Conservation (phyloP, 2,888 invertebrate genomes). For the Parelbella ahira region DNA sequence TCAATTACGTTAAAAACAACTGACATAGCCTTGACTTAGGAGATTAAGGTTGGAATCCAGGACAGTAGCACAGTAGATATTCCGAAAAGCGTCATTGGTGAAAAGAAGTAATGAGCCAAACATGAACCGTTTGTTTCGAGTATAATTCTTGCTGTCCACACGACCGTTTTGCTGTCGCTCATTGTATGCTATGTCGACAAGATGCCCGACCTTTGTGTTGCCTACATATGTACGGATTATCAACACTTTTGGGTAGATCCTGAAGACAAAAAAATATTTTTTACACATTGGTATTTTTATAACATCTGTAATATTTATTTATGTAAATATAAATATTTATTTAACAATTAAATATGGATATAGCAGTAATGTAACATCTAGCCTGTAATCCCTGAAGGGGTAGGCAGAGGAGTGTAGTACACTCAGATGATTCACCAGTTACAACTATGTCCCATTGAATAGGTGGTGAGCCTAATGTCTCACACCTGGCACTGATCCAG, state of each 20-base stretch:
- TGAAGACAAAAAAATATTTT: constrained; percentile 38
- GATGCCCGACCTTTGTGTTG: constrained; percentile 64
- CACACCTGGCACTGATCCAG: no score
- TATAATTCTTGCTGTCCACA: constrained; percentile 44
- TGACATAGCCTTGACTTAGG: constrained; percentile 78
- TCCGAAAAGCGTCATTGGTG: constrained; percentile 84
- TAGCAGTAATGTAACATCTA: no score
- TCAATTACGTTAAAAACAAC: constrained; percentile 40
- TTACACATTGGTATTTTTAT: no score
- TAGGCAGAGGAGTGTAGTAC: no score
- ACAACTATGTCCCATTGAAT: no score
- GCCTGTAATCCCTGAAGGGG: no score
- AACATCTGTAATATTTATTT: no score
- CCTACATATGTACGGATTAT: constrained; percentile 58
- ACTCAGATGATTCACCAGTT: no score
- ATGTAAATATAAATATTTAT: no score
- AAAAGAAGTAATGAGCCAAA: constrained; percentile 87
- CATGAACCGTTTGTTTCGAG: constrained; percentile 80
- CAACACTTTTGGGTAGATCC: constrained; percentile 70
- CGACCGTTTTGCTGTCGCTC: constrained; percentile 41
- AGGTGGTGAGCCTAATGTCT: no score
- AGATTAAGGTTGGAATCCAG: constrained; percentile 66
- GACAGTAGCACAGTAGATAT: constrained; percentile 85
- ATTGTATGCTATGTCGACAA: constrained; percentile 61
- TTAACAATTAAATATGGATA: no score